These are phyloP conservation scores for Gyps fulvus DNA, from an alignment of 2,113 vertebrate species.

Conservation along the genomic window DNA sequence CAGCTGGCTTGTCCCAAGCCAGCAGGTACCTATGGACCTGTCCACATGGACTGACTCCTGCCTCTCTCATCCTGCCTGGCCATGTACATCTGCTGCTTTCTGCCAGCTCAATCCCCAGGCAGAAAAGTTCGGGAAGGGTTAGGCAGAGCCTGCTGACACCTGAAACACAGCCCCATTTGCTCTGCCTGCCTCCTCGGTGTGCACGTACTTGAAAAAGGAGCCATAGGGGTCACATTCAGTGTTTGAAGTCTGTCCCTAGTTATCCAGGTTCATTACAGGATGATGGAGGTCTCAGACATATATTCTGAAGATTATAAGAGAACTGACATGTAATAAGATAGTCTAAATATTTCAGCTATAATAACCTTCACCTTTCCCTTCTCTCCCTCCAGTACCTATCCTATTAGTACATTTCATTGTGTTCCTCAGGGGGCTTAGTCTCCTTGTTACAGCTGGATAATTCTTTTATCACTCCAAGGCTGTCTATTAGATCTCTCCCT, in stretches of 20 bases:
- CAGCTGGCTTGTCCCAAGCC: rapidly evolving
- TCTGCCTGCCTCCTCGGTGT: not conserved
- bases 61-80: not conserved
- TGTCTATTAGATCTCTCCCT: not conserved
- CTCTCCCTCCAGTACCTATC: not conserved
- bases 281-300: not conserved
- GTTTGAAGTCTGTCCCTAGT: not conserved
- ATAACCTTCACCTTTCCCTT: not conserved
- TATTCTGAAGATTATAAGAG: not conserved
- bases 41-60: not conserved
- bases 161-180: not conserved
- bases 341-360: not conserved
- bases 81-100: not conserved
- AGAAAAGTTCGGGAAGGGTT: not conserved
- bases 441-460: not conserved
- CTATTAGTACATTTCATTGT: not conserved
- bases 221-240: not conserved
- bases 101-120: not conserved
- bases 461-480: not conserved
- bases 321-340: not conserved
- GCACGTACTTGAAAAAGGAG: not conserved
- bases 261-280: not conserved
- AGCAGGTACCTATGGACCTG: too few species aligned
- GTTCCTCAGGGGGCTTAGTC: not conserved
- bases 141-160: not conserved